Conservation (phyloP, 2,888 invertebrate species). For the Poecilobothrus nobilitatus region DNA sequence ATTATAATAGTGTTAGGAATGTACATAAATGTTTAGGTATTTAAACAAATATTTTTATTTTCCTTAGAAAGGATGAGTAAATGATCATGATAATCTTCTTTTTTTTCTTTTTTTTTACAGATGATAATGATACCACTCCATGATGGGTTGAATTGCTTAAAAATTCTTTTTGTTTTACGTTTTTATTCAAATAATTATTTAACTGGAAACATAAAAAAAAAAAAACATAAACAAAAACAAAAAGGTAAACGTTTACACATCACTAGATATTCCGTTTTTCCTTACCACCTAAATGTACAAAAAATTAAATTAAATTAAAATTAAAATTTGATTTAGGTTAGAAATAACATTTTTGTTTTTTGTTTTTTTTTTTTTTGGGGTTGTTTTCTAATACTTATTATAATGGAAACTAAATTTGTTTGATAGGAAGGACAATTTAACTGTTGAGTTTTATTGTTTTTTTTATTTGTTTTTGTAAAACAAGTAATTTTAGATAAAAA, state of each 20-base stretch:
- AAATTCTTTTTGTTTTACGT: not conserved
- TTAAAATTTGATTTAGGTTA: slow-evolving; percentile 3
- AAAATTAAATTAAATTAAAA: not conserved
- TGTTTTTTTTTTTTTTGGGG: no score
- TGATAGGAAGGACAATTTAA: not conserved
- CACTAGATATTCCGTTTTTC: not conserved
- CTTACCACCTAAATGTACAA: not conserved
- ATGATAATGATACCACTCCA: no score
- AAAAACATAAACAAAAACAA: not conserved
- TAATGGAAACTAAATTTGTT: not conserved
- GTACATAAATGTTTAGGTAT: no score
- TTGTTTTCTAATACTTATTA: not conserved
- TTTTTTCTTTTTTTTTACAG: not conserved
- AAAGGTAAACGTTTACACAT: not conserved
- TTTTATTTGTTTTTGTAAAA: not conserved
- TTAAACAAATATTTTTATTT: no score
- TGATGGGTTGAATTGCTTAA: no score
- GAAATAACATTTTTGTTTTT: not conserved
- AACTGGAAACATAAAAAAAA: not conserved
- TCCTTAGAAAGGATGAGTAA: no score
- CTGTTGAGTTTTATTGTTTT: no score
- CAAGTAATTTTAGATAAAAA: not conserved
- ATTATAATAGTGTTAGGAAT: no score
- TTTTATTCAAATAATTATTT: not conserved
- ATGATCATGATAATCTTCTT: no score